These are phyloP conservation scores for Paramacrobiotus metropolitanus DNA, from an alignment of 1,140 invertebrate species.

Conservation along the genomic window DNA sequence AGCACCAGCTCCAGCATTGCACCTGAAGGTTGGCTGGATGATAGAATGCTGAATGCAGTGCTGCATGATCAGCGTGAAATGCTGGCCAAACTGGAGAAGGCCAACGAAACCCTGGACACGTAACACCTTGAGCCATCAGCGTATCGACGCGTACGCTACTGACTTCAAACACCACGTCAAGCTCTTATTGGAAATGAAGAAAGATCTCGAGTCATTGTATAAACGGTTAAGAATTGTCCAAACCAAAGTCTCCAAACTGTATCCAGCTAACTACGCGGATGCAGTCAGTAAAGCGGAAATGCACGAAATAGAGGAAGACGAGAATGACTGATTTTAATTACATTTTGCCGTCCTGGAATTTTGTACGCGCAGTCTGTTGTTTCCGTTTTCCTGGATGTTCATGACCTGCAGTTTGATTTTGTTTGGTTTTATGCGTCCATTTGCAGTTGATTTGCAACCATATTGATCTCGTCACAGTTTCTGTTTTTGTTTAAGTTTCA, in stretches of 20 bases:
- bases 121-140: conserved; percentile 59
- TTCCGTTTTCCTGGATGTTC: too few species aligned
- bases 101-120: conserved; percentile 87
- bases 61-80: conserved; percentile 2
- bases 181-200: conserved; percentile 37
- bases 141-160: conserved; percentile 48
- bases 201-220: conserved; percentile 35
- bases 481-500: too few species aligned
- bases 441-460: too few species aligned
- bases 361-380: too few species aligned
- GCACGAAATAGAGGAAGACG: neutral
- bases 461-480: too few species aligned
- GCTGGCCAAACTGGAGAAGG: conserved; percentile 40
- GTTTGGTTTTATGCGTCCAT: too few species aligned
- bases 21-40: neutral
- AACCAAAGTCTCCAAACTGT: conserved; percentile 51
- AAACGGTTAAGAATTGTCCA: conserved; percentile 41
- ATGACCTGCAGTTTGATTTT: too few species aligned
- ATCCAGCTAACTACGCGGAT: conserved; percentile 28
- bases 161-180: conserved; percentile 74
- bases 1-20: neutral
- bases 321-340: too few species aligned
- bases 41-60: neutral
- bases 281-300: neutral
- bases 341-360: too few species aligned